A percentile compares a stretch with the other conserved stretches of the same genome.
These are phyloP conservation scores for Epicampocera succincta DNA, from an alignment of 2,888 invertebrate genomes.

Conservation along the genomic window DNA sequence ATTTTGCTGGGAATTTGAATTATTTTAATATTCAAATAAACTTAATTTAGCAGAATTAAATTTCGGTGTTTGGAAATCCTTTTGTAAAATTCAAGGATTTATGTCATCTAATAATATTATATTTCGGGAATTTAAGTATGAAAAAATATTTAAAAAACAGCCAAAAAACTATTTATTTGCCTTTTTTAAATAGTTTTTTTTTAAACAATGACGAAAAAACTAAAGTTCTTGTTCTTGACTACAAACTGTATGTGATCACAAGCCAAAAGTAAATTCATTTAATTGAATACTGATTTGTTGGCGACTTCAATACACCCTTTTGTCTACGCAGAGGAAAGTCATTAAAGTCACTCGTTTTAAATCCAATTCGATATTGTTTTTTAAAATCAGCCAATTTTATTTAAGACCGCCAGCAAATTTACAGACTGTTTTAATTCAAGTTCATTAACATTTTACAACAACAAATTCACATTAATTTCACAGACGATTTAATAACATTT, in stretches of 20 bases:
- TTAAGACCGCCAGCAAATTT: slow-evolving; percentile 15
- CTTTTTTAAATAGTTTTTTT: background rate
- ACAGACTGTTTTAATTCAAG: too few relatives aligned
- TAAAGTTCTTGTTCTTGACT: slow-evolving; percentile 36
- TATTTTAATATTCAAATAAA: too few relatives aligned
- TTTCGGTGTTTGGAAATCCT: too few relatives aligned
- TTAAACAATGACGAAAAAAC: slow-evolving; percentile 5
- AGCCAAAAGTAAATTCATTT: slow-evolving; percentile 11
- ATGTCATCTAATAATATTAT: too few relatives aligned
- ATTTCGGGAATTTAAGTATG: too few relatives aligned
- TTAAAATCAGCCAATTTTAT: background rate
- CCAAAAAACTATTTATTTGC: background rate
- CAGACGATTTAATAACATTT: background rate
- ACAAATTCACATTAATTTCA: slow-evolving; percentile 5
- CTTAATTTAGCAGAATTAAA: too few relatives aligned
- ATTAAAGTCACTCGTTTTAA: background rate
- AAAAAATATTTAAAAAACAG: too few relatives aligned
- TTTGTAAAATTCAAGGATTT: too few relatives aligned
- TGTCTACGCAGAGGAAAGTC: background rate
- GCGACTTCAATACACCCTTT: slow-evolving; percentile 1
- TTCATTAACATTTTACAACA: slow-evolving; percentile 60
- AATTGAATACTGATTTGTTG: background rate
- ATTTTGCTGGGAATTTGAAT: too few relatives aligned
- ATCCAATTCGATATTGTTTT: background rate
- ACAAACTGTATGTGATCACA: background rate